phyloP scores from a whole-genome alignment of 2,888 invertebrate genomes.

The Cordilura impudica region DNA sequence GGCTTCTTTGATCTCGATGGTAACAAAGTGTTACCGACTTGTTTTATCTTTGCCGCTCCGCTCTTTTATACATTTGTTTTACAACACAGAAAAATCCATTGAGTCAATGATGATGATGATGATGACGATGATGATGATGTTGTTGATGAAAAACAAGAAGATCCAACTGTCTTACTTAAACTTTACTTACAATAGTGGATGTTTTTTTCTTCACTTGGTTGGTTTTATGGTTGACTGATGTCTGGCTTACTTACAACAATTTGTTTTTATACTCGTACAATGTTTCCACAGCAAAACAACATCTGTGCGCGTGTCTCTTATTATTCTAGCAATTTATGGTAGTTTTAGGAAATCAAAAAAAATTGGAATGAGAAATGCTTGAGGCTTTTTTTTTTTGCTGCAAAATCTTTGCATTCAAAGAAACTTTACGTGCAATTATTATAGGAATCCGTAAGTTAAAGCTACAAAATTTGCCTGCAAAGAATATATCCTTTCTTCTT shows the following conservation, averaged over 20 bases:
- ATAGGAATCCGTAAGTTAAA: no score
- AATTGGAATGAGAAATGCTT: constrained; percentile 10
- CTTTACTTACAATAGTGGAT: constrained; percentile 19
- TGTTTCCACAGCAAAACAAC: constrained; percentile 29
- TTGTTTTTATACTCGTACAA: constrained; percentile 11
- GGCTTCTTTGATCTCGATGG: constrained; percentile 82
- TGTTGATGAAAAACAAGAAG: constrained; percentile 26
- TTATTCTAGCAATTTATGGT: constrained; percentile 46
- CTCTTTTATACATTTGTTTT: constrained; percentile 60
- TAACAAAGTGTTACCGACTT: constrained; percentile 75
- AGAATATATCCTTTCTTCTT: no score
- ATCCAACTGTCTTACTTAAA: constrained; percentile 30
- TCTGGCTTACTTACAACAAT: constrained; percentile 45
- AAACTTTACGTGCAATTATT: no score
- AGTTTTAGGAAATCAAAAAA: constrained; percentile 7
- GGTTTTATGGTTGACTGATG: constrained; percentile 39
- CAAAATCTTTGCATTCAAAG: no score
- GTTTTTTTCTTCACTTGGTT: background rate
- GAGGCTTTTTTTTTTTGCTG: background rate
- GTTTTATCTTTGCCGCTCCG: constrained; percentile 61
- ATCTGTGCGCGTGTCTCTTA: constrained; percentile 52
- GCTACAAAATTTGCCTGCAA: no score
- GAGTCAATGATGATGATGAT: constrained; percentile 16
- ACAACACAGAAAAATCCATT: background rate
- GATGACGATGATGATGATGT: constrained; percentile 9